Evolutionary conservation across 2,113 vertebrate genomes (phyloP), one percentile per base, ranked within the genome.

Genomic region (Entomyzon cyanotis): DNA sequence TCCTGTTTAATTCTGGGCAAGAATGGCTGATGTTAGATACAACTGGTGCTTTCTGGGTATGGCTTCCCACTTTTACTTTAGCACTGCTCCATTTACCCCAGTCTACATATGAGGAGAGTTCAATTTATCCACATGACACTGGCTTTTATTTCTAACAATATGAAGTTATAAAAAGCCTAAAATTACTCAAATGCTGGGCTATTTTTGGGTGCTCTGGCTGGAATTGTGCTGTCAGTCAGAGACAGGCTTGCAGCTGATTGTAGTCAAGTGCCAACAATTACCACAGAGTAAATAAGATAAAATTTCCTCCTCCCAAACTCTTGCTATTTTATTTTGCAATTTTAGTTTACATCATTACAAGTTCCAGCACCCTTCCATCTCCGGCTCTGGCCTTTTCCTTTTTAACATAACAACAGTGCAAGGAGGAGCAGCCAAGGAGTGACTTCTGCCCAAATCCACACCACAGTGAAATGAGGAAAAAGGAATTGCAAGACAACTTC

Each of bases 121-220:
- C 75, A 35, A 5, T 75, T 79, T 80, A 58, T 49, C 70, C 37
- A 52, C 7, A 1, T 37, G 79, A 75, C 49, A 11, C 15, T 31
- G 44, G 12, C 41, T 87, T 78, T 91, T 71, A 87, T 78, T 90
- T 85, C 44, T 75, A 65, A 47, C 33, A 37, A 11, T 14, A 82
- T 93, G 67, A 65, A 28, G 44, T 64, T 73, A 63, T 49, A 76
- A 93, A 91, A 83, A 87, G 53, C 52, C 53, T 58, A 60, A 87
- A 87, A 84, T 84, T 74, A 71, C 74, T 63, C 52, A 87, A 70
- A 90, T 58, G 15, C 37, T 76, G 42, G 28, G 53, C 41, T 94
- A 83, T 93, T 94, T 93, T 65, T 60, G 49, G 49, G 52, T 88
- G 75, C 82, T 93, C 70, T 95, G 84, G 62, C 74, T 96, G 30